These are phyloP conservation scores for Luscinia megarhynchos DNA, from an alignment of 2,797 vertebrate species.

Conservation along the genomic window DNA sequence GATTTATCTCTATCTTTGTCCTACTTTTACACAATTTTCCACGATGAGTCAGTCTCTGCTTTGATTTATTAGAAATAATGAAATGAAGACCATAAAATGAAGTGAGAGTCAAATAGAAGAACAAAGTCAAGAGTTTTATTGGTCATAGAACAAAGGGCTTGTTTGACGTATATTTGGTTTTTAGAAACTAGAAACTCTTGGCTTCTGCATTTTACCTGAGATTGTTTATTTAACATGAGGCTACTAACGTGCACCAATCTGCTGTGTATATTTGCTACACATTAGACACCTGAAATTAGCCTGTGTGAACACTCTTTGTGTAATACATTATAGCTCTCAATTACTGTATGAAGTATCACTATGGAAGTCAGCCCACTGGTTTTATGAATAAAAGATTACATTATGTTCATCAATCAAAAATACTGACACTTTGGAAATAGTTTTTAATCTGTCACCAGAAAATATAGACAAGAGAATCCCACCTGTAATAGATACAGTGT, in stretches of 20 bases:
- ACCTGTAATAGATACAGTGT: background rate
- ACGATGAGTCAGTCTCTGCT: background rate
- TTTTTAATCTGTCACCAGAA: background rate
- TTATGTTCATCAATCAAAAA: background rate
- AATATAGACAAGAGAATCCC: background rate
- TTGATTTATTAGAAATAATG: slow-evolving; percentile 1
- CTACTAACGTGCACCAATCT: background rate
- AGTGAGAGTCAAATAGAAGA: background rate
- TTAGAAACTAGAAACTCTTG: background rate
- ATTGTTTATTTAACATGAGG: background rate
- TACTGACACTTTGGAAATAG: background rate
- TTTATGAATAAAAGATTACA: background rate
- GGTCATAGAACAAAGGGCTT: background rate
- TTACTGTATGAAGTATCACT: background rate
- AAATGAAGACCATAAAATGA: background rate
- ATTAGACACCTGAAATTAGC: background rate
- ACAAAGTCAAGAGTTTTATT: background rate
- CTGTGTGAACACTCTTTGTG: background rate
- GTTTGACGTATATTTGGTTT: background rate
- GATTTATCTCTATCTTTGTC: background rate
- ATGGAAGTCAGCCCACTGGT: background rate
- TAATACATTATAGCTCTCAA: background rate
- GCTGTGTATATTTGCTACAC: background rate
- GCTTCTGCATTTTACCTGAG: background rate
- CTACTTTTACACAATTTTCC: background rate